A percentile compares a stretch with the other conserved stretches of the same genome.
Evolutionary conservation across 2,113 vertebrate genomes (phyloP).

Genomic region (Chroicocephalus ridibundus): DNA sequence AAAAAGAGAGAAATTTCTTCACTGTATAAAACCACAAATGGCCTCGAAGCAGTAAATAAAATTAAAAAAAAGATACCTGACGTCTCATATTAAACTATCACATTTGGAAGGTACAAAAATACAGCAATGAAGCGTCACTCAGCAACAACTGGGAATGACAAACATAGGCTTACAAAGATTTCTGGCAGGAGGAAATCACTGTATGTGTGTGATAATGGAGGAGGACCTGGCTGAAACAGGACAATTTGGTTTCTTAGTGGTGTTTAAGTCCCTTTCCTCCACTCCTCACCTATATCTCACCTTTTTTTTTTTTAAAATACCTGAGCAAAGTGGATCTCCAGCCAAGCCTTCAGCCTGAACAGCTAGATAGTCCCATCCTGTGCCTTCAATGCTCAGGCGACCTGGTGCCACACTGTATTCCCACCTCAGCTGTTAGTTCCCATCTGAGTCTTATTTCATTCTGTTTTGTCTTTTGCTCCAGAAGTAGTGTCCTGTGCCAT

Average conservation of each 20-base stretch:
- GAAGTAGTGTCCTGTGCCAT: neutral
- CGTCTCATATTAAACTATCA: neutral
- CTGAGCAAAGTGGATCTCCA: neutral
- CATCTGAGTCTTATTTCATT: neutral
- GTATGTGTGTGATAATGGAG: neutral
- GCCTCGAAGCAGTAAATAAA: neutral
- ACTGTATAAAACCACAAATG: neutral
- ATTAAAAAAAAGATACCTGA: neutral
- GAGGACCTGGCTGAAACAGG: neutral
- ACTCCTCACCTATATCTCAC: neutral
- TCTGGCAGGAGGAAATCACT: neutral
- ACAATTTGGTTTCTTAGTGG: neutral
- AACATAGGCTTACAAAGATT: neutral
- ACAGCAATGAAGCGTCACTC: neutral
- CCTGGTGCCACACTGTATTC: neutral
- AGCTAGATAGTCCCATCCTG: neutral
- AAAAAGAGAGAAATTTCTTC: neutral
- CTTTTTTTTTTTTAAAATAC: neutral
- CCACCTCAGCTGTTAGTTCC: neutral
- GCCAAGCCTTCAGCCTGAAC: neutral
- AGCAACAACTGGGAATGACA: neutral
- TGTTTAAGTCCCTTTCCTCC: neutral
- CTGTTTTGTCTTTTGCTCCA: neutral
- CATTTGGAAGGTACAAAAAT: neutral
- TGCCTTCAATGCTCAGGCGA: fast-evolving